A percentile compares a stretch with the other conserved stretches of the same genome.
phyloP scores from a whole-genome alignment of 2,888 invertebrate species.

The Holacanthella duospinosa region DNA sequence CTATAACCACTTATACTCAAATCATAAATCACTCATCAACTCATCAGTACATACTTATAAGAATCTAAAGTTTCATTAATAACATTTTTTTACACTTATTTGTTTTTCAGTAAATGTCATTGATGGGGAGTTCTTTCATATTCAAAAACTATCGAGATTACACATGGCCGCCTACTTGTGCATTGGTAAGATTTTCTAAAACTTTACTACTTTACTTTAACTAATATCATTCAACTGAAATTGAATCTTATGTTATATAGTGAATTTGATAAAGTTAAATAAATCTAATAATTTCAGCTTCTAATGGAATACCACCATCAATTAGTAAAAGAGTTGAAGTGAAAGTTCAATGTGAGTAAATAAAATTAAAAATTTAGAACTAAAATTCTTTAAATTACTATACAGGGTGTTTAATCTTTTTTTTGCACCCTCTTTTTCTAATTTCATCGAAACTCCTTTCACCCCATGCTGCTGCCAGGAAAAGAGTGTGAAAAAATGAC shows the following conservation, averaged over 20 bases:
- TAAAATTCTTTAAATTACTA: not conserved
- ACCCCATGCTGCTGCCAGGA: too few relatives aligned
- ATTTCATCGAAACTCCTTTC: too few relatives aligned
- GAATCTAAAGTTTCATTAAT: too few relatives aligned
- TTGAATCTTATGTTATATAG: not conserved
- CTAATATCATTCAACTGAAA: too few relatives aligned
- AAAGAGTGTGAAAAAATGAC: too few relatives aligned
- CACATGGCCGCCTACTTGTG: slow-evolving; percentile 89
- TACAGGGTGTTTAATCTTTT: too few relatives aligned
- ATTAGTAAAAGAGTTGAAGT: slow-evolving; percentile 60
- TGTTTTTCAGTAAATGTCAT: slow-evolving; percentile 70
- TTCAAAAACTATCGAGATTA: slow-evolving; percentile 76
- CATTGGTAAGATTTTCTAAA: slow-evolving; percentile 44
- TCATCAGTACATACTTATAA: too few relatives aligned
- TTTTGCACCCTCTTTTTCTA: too few relatives aligned
- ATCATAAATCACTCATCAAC: not conserved
- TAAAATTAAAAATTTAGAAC: not conserved
- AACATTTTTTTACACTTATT: not conserved
- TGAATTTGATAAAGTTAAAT: not conserved
- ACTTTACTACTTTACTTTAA: too few relatives aligned
- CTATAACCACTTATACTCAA: not conserved
- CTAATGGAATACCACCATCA: slow-evolving; percentile 43
- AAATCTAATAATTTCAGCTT: slow-evolving; percentile 35
- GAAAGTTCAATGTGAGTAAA: slow-evolving; percentile 41
- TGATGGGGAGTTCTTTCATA: slow-evolving; percentile 72